Evolutionary conservation across 1,140 invertebrate genomes (phyloP), one percentile per base, ranked within the genome.

Genomic region (Colletes latitarsis): DNA sequence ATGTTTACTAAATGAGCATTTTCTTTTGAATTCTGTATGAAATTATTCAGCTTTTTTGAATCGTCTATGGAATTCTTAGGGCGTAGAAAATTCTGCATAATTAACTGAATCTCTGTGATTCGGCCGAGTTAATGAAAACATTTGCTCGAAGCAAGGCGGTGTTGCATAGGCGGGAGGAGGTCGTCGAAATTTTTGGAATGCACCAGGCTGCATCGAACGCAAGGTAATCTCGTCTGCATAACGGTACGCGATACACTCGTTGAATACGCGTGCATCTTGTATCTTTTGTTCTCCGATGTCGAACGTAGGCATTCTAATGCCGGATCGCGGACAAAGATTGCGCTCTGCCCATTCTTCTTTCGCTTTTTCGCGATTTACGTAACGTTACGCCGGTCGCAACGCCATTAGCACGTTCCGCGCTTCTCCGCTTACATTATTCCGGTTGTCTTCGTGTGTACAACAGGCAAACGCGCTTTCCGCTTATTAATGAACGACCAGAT

Each of bases 261-360:
- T 55, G 72, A 75, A 66, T 75, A 60, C 72, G 60, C 21, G 74
- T 43, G 64, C 41, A 57, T 12, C 52, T 21, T 21, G 58, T 52
- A 57, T n/a, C 74, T 67, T 77, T 57, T 58, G 41, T 68, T 77
- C 64, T 68, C 64, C 39, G 49, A 69, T 49, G 64, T 41, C 74
- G 74, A 77, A 77, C 64, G n/a, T 14, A 53, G 64, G 41, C 74
- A 77, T 77, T 77, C 52, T 77, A 77, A 77, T 60, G 43, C 19
- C 53, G 53, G 64, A 68, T 77, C 43, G 67, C 74, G 52, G 41
- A 41, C 64, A 52, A 60, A 68, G 64, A 77, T 69, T 69, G 63
- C 52, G 41, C 41, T 10, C 41, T 3, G 41, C 41, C 21, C 41
- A 49, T 77, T 58, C 55, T 58, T 68, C 64, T 68, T 66, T 55